These are phyloP conservation scores for Leptosomus discolor DNA, from an alignment of 2,113 vertebrate genomes.

Conservation along the genomic window DNA sequence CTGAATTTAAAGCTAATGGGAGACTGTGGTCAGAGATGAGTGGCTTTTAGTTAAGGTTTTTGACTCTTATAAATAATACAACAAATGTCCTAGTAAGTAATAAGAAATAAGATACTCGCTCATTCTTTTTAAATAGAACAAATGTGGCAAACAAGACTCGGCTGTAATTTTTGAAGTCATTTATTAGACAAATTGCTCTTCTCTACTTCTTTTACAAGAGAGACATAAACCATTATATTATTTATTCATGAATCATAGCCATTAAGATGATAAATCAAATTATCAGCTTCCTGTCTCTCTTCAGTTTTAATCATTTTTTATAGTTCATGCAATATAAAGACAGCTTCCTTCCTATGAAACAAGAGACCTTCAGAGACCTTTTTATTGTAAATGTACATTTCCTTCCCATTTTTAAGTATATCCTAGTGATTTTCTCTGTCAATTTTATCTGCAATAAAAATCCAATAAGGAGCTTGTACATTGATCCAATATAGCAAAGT, in stretches of 20 bases:
- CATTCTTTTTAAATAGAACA: slow-evolving; percentile 71
- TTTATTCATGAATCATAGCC: slow-evolving; percentile 82
- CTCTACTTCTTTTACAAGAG: slow-evolving; percentile 73
- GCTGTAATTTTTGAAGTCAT: slow-evolving; percentile 56
- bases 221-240: slow-evolving; percentile 74
- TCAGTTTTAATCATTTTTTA: slow-evolving; percentile 77
- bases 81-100: slow-evolving; percentile 68
- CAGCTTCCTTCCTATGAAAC: slow-evolving; percentile 82
- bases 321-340: slow-evolving; percentile 80
- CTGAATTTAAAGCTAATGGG: slow-evolving; percentile 77
- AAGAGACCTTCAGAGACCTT: slow-evolving; percentile 72
- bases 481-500: slow-evolving; percentile 53
- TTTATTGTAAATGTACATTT: slow-evolving; percentile 68
- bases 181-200: slow-evolving; percentile 67
- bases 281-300: slow-evolving; percentile 79
- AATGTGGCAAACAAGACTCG: slow-evolving; percentile 68
- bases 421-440: slow-evolving; percentile 60
- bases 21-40: slow-evolving; percentile 71
- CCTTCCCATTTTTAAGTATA: slow-evolving; percentile 70
- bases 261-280: slow-evolving; percentile 82
- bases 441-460: slow-evolving; percentile 66
- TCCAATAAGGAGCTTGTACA: slow-evolving; percentile 58
- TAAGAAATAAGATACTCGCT: slow-evolving; percentile 62
- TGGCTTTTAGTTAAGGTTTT: slow-evolving; percentile 75
- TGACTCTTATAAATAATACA: slow-evolving; percentile 73